Base-by-base conservation (phyloP, 2,797 vertebrate species). In the Staurois parvus region DNA sequence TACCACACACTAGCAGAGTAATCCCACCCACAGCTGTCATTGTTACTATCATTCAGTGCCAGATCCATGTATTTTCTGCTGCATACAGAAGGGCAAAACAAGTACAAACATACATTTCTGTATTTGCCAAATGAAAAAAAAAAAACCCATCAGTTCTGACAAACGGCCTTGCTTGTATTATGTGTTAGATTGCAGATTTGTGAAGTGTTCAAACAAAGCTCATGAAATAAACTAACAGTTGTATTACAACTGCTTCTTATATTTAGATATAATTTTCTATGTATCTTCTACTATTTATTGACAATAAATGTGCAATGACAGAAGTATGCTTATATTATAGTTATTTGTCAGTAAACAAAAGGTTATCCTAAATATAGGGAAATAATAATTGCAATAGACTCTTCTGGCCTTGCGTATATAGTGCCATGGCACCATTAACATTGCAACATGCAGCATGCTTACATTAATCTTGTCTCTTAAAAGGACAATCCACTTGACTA, bases 11-110 rank as follows among this genome's bases (percentile, higher is more conserved):
- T 40, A 64, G 64, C 30, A 77, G 32, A 66, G 8, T 34, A 66
- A 62, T 72, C 59, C 79, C 79, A 72, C 79, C 79, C 68, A 81
- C 48, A 40, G 21, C 24, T 70, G 37, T 68, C 42, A 56, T 32
- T 5, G 52, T 34, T 37, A 56, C 52, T 32, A 72, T 62, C 5
- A 21, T 32, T 56, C 15, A 4, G 9, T 81, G 67, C 68, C 69
- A 72, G 69, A 69, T 62, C 3, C 30, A 48, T 42, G 64, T 21
- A n/a, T 72, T 40, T 62, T 56, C 11, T 56, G 26, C 28, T 29
- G 17, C 37, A 9, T 45, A 17, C 28, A 9, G 62, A 19, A 72
- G 48, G 32, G 26, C 3, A 67, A 29, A 79, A 79, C 64, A 80
- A 76, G 48, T 29, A 52, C 29, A 45, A 59, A 34, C 78, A 52